Evolutionary conservation across 2,797 vertebrate genomes (phyloP).

Genomic region (Dendrocincla fuliginosa): DNA sequence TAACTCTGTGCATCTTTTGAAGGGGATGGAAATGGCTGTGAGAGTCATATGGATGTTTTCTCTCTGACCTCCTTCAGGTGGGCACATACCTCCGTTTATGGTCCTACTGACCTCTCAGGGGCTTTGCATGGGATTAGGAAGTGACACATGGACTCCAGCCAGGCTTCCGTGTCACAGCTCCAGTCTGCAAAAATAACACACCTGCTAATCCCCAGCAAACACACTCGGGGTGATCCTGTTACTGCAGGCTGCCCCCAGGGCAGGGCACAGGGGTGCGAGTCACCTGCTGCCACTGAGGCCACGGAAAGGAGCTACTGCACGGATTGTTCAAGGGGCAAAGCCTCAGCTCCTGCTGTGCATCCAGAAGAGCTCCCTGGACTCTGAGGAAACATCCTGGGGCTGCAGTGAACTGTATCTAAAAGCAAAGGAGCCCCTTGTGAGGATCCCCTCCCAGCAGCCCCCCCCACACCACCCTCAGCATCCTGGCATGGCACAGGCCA

Average conservation of each 20-base stretch:
- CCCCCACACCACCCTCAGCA: neutral
- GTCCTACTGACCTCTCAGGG: neutral
- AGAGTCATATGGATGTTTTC: neutral
- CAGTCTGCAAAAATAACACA: conserved; percentile 18
- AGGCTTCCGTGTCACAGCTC: neutral
- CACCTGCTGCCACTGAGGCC: neutral
- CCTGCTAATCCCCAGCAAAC: conserved; percentile 5
- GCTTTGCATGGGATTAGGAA: conserved; percentile 2
- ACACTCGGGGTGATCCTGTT: neutral
- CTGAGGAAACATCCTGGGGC: accelerated
- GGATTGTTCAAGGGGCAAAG: neutral
- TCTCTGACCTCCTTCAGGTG: neutral
- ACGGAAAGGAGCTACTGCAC: accelerated
- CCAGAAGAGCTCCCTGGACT: neutral
- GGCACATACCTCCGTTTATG: neutral
- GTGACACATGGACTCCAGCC: neutral
- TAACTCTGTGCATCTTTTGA: neutral
- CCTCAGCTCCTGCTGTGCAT: neutral
- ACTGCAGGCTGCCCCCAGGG: neutral
- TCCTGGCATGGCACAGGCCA: neutral
- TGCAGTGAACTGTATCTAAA: neutral
- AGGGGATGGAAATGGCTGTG: neutral
- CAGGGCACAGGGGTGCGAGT: neutral
- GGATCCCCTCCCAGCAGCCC: neutral
- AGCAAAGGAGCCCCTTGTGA: neutral